Percentiles rank a stretch among this genome's conserved stretches.
These are phyloP conservation scores for Euphonia xanthogaster DNA, from an alignment of 2,797 vertebrate species.

Conservation along the genomic window DNA sequence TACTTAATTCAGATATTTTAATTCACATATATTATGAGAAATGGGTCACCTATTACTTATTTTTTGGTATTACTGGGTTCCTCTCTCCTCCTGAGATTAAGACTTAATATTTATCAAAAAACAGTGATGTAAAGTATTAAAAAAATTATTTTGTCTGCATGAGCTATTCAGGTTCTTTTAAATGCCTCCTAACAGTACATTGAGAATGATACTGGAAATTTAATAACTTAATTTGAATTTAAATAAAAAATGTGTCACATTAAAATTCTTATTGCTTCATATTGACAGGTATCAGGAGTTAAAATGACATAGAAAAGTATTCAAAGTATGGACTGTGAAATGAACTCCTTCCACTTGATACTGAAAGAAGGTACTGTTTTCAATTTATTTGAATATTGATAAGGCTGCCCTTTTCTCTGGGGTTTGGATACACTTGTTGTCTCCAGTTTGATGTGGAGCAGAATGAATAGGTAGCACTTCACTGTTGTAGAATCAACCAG, in stretches of 20 bases:
- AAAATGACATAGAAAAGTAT: neutral
- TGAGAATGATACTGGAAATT: neutral
- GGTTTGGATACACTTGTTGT: neutral
- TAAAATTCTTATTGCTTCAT: neutral
- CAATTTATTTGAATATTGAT: neutral
- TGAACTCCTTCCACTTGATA: neutral
- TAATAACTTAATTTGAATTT: neutral
- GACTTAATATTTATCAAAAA: too few relatives aligned
- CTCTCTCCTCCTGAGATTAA: rapidly evolving
- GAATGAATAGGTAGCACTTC: neutral
- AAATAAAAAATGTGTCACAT: neutral
- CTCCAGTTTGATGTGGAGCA: neutral
- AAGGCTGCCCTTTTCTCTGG: neutral
- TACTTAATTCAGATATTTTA: neutral
- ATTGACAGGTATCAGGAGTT: neutral
- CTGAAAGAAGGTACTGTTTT: conserved; percentile 13
- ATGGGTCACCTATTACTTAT: neutral
- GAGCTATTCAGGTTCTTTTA: neutral
- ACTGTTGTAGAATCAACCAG: neutral
- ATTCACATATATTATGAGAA: neutral
- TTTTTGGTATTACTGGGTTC: neutral
- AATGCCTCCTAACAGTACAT: neutral
- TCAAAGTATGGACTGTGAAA: neutral
- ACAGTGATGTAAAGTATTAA: too few relatives aligned
- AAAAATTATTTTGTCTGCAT: neutral